Evolutionary conservation across 2,888 invertebrate species (phyloP).

Genomic region (Cheilosia vulpina): DNA sequence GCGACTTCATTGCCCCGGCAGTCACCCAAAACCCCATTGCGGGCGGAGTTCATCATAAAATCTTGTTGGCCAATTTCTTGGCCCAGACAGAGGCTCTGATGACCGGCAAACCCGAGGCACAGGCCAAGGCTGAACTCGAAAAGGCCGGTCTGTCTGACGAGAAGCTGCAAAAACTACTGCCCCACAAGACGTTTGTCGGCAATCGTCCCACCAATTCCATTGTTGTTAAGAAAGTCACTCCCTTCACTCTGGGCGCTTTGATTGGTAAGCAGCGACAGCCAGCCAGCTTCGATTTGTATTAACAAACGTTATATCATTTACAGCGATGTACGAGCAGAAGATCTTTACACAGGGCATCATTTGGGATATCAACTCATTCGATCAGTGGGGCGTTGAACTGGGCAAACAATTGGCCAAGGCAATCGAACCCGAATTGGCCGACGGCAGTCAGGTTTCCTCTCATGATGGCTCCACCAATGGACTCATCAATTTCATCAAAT

Average conservation of each 20-base stretch:
- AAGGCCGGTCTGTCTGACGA: constrained; percentile 90
- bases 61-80: constrained; percentile 97
- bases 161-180: constrained; percentile 91
- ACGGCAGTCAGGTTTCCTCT: constrained; percentile 86
- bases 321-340: constrained; percentile 99
- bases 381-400: constrained; percentile 99
- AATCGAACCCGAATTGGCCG: constrained; percentile 96
- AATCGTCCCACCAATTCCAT: constrained; percentile 99
- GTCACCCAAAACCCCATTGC: constrained; percentile 94
- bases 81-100: constrained; percentile 99
- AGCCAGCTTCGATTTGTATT: not conserved
- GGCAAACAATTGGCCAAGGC: constrained; percentile 99
- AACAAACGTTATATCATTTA: constrained; percentile 20
- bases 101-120: constrained; percentile 87
- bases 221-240: constrained; percentile 94
- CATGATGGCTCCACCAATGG: constrained; percentile 99
- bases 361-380: constrained; percentile 99
- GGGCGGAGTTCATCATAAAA: constrained; percentile 94
- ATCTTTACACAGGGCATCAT: constrained; percentile 99
- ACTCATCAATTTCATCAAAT: constrained; percentile 96
- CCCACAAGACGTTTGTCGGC: constrained; percentile 98
- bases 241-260: constrained; percentile 95
- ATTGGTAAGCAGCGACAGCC: constrained; percentile 88
- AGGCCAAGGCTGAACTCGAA: constrained; percentile 90
- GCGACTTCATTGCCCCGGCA: constrained; percentile 98